Conservation (phyloP, 2,797 vertebrate species). For the Siniperca undulata region DNA sequence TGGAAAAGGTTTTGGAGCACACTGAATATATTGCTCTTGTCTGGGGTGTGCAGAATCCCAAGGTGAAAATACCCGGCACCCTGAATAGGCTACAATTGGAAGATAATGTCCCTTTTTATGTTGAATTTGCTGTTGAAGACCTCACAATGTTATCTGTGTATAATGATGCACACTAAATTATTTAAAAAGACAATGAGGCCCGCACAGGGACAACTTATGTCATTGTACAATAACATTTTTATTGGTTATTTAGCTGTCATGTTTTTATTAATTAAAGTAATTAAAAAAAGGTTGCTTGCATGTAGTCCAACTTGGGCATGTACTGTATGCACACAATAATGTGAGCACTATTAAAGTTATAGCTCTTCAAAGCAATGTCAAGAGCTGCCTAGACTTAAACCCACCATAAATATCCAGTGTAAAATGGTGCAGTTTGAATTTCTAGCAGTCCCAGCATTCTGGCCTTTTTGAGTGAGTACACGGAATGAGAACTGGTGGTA, state of each 20-base stretch:
- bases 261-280: slow-evolving; percentile 16
- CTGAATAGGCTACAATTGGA: slow-evolving; percentile 7
- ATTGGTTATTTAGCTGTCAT: slow-evolving; percentile 13
- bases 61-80: neutral
- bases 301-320: slow-evolving; percentile 1
- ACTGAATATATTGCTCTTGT: slow-evolving; percentile 15
- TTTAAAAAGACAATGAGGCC: slow-evolving; percentile 13
- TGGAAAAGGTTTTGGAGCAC: neutral
- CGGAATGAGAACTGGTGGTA: slow-evolving; percentile 22
- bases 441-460: neutral
- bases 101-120: slow-evolving; percentile 23
- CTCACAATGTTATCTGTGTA: neutral
- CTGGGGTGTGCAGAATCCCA: slow-evolving; percentile 1
- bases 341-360: slow-evolving; percentile 1
- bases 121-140: slow-evolving; percentile 9
- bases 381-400: neutral
- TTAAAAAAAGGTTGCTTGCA: neutral
- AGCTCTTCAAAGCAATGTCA: neutral
- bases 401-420: slow-evolving; percentile 1
- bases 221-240: neutral
- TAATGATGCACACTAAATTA: slow-evolving; percentile 22
- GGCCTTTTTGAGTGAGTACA: slow-evolving; percentile 4
- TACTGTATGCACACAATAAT: slow-evolving; percentile 10
- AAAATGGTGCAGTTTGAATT: slow-evolving; percentile 1
- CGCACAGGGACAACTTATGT: slow-evolving; percentile 1